Evolutionary conservation across 2,113 vertebrate genomes (phyloP), one percentile per base, ranked within the genome.

Genomic region (Phodopus roborovskii): DNA sequence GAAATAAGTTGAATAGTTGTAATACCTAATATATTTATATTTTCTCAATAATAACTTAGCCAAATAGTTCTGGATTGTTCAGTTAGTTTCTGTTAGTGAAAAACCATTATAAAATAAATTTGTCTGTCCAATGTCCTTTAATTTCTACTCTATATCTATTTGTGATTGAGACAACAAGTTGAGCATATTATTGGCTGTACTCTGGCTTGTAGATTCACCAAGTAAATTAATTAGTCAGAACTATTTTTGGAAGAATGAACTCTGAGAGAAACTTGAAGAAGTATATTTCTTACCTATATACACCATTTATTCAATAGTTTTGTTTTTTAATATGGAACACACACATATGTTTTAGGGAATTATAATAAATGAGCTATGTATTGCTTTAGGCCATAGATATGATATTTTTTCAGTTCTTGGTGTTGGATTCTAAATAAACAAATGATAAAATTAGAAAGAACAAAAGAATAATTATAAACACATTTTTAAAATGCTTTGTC

Each of bases 1-100:
- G 42, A 92, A 89, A 92, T 10, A 94, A 78, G 28, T 39, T 96
- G 28, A 96, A 92, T 81, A 85, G 71, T 60, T 48, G 66, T 81
- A 95, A 83, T 26, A 73, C 58, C 81, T 33, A 87, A 79, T 20
- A 36, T 90, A 84, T 50, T 50, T 24, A n/a, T 1, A 91, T 4
- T 60, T 70, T 92, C 28, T 94, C 30, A 68, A 53, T 74, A 58
- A 73, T 20, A 83, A 26, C 56, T 71, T 42, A 89, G 33, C 5
- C 60, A 81, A 5, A 91, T 83, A 75, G 1, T 91, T 94, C 42
- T 85, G 5, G n/a, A 24, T 16, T 73, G 26, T 68, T 90, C 7
- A 17, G 42, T 78, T 88, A 86, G 71, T 86, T 96, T 90, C 62
- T 95, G 15, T 48, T 90, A 94, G 66, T 75, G 62, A 36, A 1